A percentile compares a stretch with the other conserved stretches of the same genome.
Conservation (phyloP, 2,797 vertebrate genomes). For the Sebastes matsubarae region DNA sequence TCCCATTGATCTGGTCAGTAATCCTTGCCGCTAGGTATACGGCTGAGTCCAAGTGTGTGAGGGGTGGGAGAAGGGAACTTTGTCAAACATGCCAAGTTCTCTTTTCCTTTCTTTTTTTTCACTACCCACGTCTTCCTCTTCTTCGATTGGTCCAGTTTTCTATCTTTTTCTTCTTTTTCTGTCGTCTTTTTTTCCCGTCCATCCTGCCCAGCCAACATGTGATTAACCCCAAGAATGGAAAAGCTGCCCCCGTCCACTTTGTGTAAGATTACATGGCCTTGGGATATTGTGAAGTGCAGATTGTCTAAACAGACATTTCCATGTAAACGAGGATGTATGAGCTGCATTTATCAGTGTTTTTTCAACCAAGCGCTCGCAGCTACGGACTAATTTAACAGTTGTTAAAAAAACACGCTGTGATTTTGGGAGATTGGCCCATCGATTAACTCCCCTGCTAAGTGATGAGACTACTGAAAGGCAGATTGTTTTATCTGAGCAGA, state of each 20-base stretch:
- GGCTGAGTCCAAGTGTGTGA: neutral
- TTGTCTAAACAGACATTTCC: slow-evolving; percentile 39
- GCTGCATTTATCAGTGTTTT: slow-evolving; percentile 35
- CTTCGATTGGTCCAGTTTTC: neutral
- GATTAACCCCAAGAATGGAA: slow-evolving; percentile 57
- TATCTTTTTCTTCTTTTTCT: neutral
- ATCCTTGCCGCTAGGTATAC: neutral
- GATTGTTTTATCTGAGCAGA: neutral
- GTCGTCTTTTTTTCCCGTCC: neutral
- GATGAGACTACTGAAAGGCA: neutral
- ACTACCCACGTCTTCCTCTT: neutral
- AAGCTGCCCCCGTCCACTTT: slow-evolving; percentile 24
- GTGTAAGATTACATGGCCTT: slow-evolving; percentile 37
- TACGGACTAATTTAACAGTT: slow-evolving; percentile 40
- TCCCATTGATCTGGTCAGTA: slow-evolving; percentile 24
- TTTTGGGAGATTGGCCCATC: slow-evolving; percentile 19
- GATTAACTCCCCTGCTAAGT: slow-evolving; percentile 20
- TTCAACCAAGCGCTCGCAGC: slow-evolving; percentile 27
- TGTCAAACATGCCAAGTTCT: neutral
- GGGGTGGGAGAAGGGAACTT: neutral
- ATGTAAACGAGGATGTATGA: slow-evolving; percentile 39
- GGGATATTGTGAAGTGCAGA: slow-evolving; percentile 48
- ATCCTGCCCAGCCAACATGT: slow-evolving; percentile 25
- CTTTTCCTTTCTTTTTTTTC: neutral
- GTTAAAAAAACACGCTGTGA: slow-evolving; percentile 8